phyloP scores from a whole-genome alignment of 92 coral and sea anemone genomes.

The Pocillopora meandrina region DNA sequence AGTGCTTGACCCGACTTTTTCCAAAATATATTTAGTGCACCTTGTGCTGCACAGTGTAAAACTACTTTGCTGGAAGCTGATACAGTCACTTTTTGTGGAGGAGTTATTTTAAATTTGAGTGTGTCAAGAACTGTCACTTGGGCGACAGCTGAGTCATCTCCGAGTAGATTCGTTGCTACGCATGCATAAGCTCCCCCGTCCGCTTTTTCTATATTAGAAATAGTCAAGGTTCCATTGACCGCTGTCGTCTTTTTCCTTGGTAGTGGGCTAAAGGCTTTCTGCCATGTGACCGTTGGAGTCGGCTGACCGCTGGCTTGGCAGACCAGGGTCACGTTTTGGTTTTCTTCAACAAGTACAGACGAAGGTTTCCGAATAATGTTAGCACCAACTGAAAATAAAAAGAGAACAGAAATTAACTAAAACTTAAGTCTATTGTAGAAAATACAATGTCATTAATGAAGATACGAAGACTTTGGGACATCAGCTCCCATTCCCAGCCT shows the following conservation, averaged over 20 bases:
- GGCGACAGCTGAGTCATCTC: conserved; percentile 24
- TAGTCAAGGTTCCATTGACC: conserved; percentile 15
- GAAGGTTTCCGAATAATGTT: conserved; percentile 19
- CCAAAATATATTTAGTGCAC: conserved; percentile 35
- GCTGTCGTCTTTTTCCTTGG: conserved; percentile 16
- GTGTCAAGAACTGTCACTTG: conserved; percentile 29
- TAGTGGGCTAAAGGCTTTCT: conserved; percentile 25
- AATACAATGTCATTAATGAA: too few relatives aligned
- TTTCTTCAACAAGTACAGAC: conserved; percentile 51
- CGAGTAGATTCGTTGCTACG: conserved; percentile 29
- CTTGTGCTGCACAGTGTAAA: conserved; percentile 34
- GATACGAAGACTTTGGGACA: too few relatives aligned
- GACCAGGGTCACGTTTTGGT: conserved; percentile 26
- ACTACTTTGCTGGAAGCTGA: background rate
- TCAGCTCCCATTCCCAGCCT: too few relatives aligned
- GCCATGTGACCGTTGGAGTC: conserved; percentile 41
- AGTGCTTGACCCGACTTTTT: conserved; percentile 10
- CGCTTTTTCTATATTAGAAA: conserved; percentile 10
- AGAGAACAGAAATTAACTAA: too few relatives aligned
- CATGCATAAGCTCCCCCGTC: conserved; percentile 47
- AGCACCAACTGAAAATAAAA: conserved; percentile 29
- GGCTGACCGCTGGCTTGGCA: conserved; percentile 56
- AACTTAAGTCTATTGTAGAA: too few relatives aligned
- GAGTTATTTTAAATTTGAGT: conserved; percentile 32
- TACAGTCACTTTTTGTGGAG: background rate